Base-by-base conservation (phyloP, 2,797 vertebrate species). In the Mus caroli region DNA sequence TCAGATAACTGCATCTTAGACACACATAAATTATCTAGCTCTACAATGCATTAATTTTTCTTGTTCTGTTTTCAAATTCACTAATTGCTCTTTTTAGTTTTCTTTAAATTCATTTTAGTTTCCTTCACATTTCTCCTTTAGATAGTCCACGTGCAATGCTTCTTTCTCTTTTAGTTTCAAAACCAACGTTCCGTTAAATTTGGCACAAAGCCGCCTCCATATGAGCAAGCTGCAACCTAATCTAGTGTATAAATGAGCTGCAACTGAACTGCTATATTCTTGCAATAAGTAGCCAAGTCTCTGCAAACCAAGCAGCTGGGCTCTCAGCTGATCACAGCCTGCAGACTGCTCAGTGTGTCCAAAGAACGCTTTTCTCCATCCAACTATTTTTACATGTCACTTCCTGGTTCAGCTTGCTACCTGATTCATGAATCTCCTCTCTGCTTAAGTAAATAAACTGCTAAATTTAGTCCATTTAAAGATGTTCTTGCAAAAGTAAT, bases 171-270 rank as follows among this genome's bases (percentile, higher is more conserved):
- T 83, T 28, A 58, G 64, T 69, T 83, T 58, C 43, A 64, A 87
- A 95, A 31, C 9, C 17, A 56, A 24, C 43, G 5, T 69, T n/a
- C n/a, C 46, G 50, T 93, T 73, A 80, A 94, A 78, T 90, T 84
- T 90, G 80, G 60, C 60, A 83, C 4, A 22, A 71, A 50, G 31
- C 7, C 54, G 43, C 52, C 19, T 58, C 40, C 50, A 31, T 58
- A 90, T 37, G 71, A 69, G 37, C 56, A 77, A 50, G 14, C 28
- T 77, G 37, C 50, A 85, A 34, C 60, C 31, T 46, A 67, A n/a
- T 43, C 17, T 69, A 78, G 92, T 69, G 40, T 92, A 46, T 52
- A 92, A 85, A 76, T 10, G 54, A 78, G 40, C 22, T 69, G 28
- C 60, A 46, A 56, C 37, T 2, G 26, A 76, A 76, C 34, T 54